Conservation (phyloP, 2,888 invertebrate species). For the Melinaea marsaeus region DNA sequence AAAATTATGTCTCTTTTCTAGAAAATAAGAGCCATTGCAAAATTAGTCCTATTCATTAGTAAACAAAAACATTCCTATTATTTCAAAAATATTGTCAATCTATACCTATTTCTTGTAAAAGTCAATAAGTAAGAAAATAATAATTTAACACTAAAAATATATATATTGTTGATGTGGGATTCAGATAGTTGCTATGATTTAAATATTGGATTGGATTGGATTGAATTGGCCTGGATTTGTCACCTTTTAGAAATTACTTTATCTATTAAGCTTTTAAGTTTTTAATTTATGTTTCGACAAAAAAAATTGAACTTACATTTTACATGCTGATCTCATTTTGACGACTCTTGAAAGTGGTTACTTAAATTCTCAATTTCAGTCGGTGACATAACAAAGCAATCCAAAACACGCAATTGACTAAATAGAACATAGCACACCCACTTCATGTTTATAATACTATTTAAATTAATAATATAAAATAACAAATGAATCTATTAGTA, state of each 20-base stretch:
- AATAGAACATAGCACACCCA: conserved; percentile 26
- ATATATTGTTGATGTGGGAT: too few species aligned
- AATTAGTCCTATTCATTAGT: not conserved
- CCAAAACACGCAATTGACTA: conserved; percentile 50
- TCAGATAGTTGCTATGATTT: too few species aligned
- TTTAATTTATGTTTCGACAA: not conserved
- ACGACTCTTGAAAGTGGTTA: conserved; percentile 61
- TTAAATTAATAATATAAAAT: conserved; percentile 19
- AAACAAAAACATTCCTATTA: too few species aligned
- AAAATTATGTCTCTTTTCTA: conserved; percentile 64
- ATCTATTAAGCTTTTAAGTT: not conserved
- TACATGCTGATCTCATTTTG: conserved; percentile 62
- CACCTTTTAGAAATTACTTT: conserved; percentile 38
- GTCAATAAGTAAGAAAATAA: too few species aligned
- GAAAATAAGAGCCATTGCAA: not conserved
- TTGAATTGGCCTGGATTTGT: conserved; percentile 32
- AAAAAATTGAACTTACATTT: conserved; percentile 55
- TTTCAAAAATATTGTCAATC: too few species aligned
- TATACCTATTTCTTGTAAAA: too few species aligned
- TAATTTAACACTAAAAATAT: too few species aligned
- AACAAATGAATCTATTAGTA: conserved; percentile 40
- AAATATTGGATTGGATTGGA: too few species aligned
- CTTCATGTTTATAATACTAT: conserved; percentile 44
- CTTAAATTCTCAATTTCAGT: conserved; percentile 67
- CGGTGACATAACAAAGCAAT: conserved; percentile 57